Conservation (phyloP, 2,888 invertebrate species). For the Alloscopus bannaensis region DNA sequence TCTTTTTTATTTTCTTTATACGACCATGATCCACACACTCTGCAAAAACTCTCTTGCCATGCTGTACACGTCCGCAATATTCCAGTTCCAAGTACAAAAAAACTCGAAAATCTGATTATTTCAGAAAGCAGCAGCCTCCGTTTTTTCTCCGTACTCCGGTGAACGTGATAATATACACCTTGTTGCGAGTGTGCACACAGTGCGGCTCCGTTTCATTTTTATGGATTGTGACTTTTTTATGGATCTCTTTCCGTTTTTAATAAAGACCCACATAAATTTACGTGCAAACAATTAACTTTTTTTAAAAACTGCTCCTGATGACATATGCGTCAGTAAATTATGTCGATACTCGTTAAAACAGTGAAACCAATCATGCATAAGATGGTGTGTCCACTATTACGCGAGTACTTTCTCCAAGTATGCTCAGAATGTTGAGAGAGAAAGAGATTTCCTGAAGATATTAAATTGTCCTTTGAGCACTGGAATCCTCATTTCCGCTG, state of each 20-base stretch:
- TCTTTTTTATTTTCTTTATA: not conserved
- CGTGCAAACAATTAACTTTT: not conserved
- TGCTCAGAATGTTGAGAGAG: not conserved
- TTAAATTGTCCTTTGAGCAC: constrained; percentile 50
- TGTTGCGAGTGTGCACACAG: too few species aligned
- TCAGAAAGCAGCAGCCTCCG: too few species aligned
- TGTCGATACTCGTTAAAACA: not conserved
- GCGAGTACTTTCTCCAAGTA: not conserved
- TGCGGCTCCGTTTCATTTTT: too few species aligned
- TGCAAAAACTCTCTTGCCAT: too few species aligned
- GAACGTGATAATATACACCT: too few species aligned
- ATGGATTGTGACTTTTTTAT: too few species aligned
- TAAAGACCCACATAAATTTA: not conserved
- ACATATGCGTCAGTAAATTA: too few species aligned
- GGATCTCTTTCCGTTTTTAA: not conserved
- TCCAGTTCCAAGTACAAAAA: too few species aligned
- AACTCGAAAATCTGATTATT: too few species aligned
- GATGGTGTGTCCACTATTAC: not conserved
- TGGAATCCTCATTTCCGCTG: constrained; percentile 54
- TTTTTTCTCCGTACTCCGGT: too few species aligned
- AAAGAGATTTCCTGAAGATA: constrained; percentile 44
- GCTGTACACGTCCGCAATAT: too few species aligned
- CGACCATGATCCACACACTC: too few species aligned
- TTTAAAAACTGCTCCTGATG: not conserved
- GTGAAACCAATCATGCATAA: not conserved